These are phyloP conservation scores for Bombyx huttoni DNA, from an alignment of 2,888 invertebrate genomes.

Conservation along the genomic window DNA sequence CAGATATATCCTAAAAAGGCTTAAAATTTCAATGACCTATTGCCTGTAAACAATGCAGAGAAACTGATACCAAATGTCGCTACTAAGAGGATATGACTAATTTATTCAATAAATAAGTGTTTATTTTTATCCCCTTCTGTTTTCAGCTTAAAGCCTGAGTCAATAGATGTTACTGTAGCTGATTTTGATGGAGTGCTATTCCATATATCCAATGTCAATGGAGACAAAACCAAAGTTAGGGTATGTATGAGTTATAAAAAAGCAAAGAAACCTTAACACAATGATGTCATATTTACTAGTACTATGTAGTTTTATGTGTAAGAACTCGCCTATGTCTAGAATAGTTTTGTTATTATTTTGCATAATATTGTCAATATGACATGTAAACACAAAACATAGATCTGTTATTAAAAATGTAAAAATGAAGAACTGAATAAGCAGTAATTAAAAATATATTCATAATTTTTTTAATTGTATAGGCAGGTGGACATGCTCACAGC, in stretches of 20 bases:
- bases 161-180: conserved; percentile 93
- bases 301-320: too few relatives aligned
- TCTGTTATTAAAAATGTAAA: too few relatives aligned
- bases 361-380: too few relatives aligned
- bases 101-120: conserved; percentile 2
- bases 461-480: too few relatives aligned
- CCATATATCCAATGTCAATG: conserved; percentile 97
- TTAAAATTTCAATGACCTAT: conserved; percentile 45
- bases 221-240: conserved; percentile 97
- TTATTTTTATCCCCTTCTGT: not conserved
- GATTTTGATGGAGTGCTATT: conserved; percentile 99
- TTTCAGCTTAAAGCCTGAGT: conserved; percentile 93
- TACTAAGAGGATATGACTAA: conserved; percentile 6
- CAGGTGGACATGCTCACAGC: too few relatives aligned
- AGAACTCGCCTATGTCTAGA: too few relatives aligned
- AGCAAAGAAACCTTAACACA: not conserved
- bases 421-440: too few relatives aligned
- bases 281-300: not conserved
- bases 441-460: too few relatives aligned
- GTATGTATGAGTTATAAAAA: conserved; percentile 70
- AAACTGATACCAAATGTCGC: conserved; percentile 15
- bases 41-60: conserved; percentile 42
- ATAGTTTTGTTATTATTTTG: too few relatives aligned
- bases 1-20: conserved; percentile 57
- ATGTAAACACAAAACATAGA: too few relatives aligned